phyloP scores from a whole-genome alignment of 1,140 invertebrate genomes.

The Meloidogyne floridensis region DNA sequence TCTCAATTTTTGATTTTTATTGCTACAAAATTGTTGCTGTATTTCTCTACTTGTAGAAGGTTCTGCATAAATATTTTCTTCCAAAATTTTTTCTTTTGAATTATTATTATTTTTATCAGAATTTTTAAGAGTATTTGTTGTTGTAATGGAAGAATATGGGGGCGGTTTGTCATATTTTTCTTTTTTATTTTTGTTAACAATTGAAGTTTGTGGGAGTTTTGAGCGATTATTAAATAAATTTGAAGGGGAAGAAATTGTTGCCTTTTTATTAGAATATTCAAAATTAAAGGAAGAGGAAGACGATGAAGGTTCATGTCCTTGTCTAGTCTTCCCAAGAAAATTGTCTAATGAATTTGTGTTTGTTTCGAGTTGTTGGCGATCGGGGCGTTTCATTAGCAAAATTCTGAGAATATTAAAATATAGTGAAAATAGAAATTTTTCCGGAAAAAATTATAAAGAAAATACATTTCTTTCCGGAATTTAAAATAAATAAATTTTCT shows the following conservation, averaged over 20 bases:
- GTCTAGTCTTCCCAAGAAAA: conserved; percentile 82
- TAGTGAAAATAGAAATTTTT: no score
- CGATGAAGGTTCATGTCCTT: neutral
- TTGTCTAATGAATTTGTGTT: conserved; percentile 67
- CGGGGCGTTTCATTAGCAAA: conserved; percentile 59
- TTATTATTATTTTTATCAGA: conserved; percentile 3
- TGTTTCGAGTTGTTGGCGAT: conserved; percentile 74
- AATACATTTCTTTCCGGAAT: no score
- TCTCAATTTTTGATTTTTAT: neutral
- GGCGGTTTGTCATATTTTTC: neutral
- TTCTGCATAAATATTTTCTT: neutral
- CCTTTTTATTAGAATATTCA: neutral
- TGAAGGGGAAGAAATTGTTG: neutral
- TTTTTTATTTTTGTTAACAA: neutral
- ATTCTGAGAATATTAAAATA: conserved; percentile 44
- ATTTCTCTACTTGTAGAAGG: neutral
- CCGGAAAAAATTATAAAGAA: no score
- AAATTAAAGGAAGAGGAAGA: neutral
- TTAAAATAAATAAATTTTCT: neutral
- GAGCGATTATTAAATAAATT: neutral
- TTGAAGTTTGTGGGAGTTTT: neutral
- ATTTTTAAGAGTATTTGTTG: neutral
- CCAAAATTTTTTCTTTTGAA: neutral
- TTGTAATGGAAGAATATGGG: neutral
- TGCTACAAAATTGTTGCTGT: neutral